Evolutionary conservation across 1,140 invertebrate species (phyloP), one percentile per base, ranked within the genome.

Genomic region (Tetraneura akinire): DNA sequence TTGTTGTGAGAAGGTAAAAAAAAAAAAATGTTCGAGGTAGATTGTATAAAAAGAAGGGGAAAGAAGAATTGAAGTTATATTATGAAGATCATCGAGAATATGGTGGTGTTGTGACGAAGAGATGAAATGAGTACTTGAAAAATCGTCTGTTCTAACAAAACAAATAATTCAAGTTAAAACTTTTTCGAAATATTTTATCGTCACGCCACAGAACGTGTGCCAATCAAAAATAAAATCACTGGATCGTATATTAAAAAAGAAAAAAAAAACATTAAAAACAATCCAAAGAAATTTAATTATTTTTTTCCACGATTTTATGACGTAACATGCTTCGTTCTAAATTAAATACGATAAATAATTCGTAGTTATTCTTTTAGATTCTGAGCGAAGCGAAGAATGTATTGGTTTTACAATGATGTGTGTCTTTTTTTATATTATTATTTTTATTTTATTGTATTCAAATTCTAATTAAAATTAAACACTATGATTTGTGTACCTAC

Each of bases 141-240:
- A 70, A 49, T 70, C 45, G 45, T 29, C 8, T n/a, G 45, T 45
- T 21, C 10, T 9, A 10, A 49, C 23, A 49, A 70, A 68, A 68
- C 21, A 23, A 68, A n/a, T n/a, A n/a, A 23, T 68, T 71, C 5
- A 16, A 29, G 23, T 51, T 11, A 51, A 71, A 71, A 71, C 13
- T 49, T 71, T 51, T 49, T 18, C 23, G 16, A 71, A 71, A 71
- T 71, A 71, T n/a, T 51, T 71, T 51, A 49, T 21, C 14, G 16
- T 18, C 21, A 26, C 0, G 14, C 14, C 16, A 18, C 9, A 21
- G 1, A 51, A 71, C 45, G 45, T 18, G 66, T 47, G 45, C 16
- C 45, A 26, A 49, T 71, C n/a, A 51, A 71, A 71, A 51, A 26
- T 26, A 21, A 70, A 49, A 47, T 49, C 26, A 47, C 9, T 29